These are phyloP conservation scores for Cyphomyrus discorhynchus DNA, from an alignment of 2,113 vertebrate species.

Conservation along the genomic window DNA sequence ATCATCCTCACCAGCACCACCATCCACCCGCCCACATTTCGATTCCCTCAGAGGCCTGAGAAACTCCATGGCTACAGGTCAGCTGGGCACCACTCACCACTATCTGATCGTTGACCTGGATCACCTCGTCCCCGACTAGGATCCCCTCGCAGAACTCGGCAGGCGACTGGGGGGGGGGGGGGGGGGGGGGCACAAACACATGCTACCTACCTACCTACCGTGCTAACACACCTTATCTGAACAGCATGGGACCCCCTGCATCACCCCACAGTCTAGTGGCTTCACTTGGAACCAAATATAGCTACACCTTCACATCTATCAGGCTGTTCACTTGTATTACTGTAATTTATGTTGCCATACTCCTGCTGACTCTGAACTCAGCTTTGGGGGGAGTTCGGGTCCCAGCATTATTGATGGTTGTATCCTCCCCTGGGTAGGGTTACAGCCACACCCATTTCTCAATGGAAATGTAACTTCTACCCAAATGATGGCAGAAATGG, in stretches of 20 bases:
- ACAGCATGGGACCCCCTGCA: not conserved
- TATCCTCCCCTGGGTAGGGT: not conserved
- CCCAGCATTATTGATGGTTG: not conserved
- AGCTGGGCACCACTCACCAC: constrained; percentile 71
- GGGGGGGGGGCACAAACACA: not conserved
- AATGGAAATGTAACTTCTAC: not conserved
- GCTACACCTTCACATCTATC: not conserved
- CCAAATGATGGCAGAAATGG: not conserved
- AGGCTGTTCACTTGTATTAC: not conserved
- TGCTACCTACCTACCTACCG: no score
- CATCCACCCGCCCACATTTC: not conserved
- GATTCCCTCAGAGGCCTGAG: not conserved
- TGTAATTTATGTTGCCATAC: not conserved
- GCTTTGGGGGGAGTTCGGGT: not conserved
- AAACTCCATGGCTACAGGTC: not conserved
- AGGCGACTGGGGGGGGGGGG: constrained; percentile 40
- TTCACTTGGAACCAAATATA: not conserved
- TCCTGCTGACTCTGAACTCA: not conserved
- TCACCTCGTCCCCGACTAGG: constrained; percentile 81
- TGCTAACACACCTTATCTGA: not conserved
- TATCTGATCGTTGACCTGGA: constrained; percentile 84
- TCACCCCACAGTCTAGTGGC: not conserved
- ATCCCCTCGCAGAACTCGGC: constrained; percentile 52
- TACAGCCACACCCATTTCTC: not conserved
- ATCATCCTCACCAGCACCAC: not conserved